Conservation (phyloP, 1,140 invertebrate genomes). For the Drosophila eugracilis region DNA sequence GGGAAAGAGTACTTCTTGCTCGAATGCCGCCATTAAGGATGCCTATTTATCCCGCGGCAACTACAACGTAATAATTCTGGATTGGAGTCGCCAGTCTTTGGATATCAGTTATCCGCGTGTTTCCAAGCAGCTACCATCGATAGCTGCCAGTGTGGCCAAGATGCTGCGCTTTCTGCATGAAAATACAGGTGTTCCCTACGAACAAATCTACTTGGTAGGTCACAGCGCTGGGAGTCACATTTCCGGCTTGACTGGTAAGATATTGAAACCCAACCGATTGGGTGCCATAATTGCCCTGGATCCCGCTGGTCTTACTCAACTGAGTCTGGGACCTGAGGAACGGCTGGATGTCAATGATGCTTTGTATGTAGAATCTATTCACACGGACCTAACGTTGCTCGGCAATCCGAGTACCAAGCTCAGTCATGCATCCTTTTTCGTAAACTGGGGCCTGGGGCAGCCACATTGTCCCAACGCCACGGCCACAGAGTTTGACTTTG, state of each 20-base stretch:
- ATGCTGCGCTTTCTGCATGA: conserved; percentile 82
- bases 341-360: conserved; percentile 88
- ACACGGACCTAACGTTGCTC: conserved; percentile 88
- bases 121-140: conserved; percentile 62
- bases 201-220: conserved; percentile 85
- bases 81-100: conserved; percentile 85
- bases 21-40: conserved; percentile 80
- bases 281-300: conserved; percentile 85
- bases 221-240: conserved; percentile 86
- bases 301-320: conserved; percentile 85
- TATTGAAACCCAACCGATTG: conserved; percentile 61
- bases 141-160: conserved; percentile 66
- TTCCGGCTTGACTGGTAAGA: conserved; percentile 84
- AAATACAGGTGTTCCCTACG: conserved; percentile 73
- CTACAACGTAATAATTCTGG: conserved; percentile 87
- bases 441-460: conserved; percentile 88
- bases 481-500: conserved; percentile 74
- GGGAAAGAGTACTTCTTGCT: conserved; percentile 61
- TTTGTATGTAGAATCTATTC: conserved; percentile 90
- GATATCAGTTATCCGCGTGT: conserved; percentile 74
- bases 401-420: conserved; percentile 86
- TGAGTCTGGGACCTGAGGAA: conserved; percentile 52
- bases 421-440: conserved; percentile 90
- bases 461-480: conserved; percentile 87
- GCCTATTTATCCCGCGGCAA: conserved; percentile 81